Base-by-base conservation (phyloP, 2,797 vertebrate genomes). In the Characodon lateralis region DNA sequence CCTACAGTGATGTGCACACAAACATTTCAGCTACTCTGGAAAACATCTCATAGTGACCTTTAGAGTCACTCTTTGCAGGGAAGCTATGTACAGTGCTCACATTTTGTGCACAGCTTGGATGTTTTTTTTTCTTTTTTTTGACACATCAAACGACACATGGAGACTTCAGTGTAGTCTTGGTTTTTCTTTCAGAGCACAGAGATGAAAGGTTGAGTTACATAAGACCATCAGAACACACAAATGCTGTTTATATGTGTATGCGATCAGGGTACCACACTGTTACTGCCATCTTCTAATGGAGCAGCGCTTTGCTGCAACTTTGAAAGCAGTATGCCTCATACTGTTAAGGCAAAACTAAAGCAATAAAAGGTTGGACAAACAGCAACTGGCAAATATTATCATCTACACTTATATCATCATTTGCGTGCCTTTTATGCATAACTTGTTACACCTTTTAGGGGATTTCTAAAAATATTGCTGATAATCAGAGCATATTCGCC, bases 181-280 rank as follows among this genome's bases (percentile, higher is more conserved):
- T 90, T 87, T 81, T 84, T 85, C 83, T 88, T 74, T 88, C 80
- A 73, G 65, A 83, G 84, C 70, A 56, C 12, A 69, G 74, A 89
- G 89, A 93, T 92, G 86, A 92, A 91, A 92, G 90, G 77, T 86
- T 80, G 83, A 74, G 72, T 93, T 93, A 91, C 85, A 78, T 89
- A 90, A 94, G 88, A 76, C 50, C 41, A n/a, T 74, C 81, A 85
- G 74, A 76, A 70, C 81, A 81, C 53, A 26, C 63, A 88, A 80
- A 78, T 78, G 65, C 82, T 87, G 90, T 91, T 88, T 87, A 80
- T 84, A 66, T 58, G 70, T 50, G 80, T 24, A 13, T 53, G 83
- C 0, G 84, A 78, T 88, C 91, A 85, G 79, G 90, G 76, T 88
- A 83, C 59, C 81, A 91, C 87, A 87, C 76, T 85, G 88, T 90